These are phyloP conservation scores for Tiliacea citrago DNA, from an alignment of 2,888 invertebrate species.

Conservation along the genomic window DNA sequence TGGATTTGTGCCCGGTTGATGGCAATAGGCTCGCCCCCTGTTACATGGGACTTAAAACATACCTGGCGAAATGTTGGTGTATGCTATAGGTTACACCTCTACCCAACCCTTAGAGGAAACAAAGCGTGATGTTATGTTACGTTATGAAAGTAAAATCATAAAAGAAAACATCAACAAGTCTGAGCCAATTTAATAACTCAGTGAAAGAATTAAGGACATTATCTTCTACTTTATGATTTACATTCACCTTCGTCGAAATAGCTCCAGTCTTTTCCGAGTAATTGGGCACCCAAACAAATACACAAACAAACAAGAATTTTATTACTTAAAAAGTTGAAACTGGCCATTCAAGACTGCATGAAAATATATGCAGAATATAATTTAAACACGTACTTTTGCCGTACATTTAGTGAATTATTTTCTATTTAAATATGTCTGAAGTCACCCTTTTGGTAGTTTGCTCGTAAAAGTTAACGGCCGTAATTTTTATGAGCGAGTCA, in stretches of 20 bases:
- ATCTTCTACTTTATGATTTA: conserved; percentile 25
- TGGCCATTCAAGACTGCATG: conserved; percentile 40
- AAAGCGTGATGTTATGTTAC: too few relatives aligned
- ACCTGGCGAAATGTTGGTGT: too few relatives aligned
- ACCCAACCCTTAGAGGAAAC: too few relatives aligned
- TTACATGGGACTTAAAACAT: too few relatives aligned
- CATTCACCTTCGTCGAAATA: conserved; percentile 47
- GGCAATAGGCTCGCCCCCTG: too few relatives aligned
- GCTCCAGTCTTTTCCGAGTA: conserved; percentile 50
- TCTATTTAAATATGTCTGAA: conserved; percentile 62
- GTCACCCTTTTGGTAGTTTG: conserved; percentile 55
- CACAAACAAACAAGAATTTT: conserved; percentile 45
- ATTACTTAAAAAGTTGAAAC: conserved; percentile 48
- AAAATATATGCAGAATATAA: conserved; percentile 45
- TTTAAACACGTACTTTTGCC: conserved; percentile 51
- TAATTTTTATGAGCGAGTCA: conserved; percentile 65
- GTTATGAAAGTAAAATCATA: background rate
- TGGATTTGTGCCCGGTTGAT: too few relatives aligned
- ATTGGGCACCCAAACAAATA: conserved; percentile 57
- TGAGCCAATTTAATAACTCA: background rate
- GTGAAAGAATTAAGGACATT: conserved; percentile 9
- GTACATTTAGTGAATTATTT: conserved; percentile 62
- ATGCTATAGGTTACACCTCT: too few relatives aligned
- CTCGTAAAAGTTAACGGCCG: conserved; percentile 70
- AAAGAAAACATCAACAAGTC: background rate